phyloP scores from a whole-genome alignment of 2,888 invertebrate genomes.

The Cordilura impudica region DNA sequence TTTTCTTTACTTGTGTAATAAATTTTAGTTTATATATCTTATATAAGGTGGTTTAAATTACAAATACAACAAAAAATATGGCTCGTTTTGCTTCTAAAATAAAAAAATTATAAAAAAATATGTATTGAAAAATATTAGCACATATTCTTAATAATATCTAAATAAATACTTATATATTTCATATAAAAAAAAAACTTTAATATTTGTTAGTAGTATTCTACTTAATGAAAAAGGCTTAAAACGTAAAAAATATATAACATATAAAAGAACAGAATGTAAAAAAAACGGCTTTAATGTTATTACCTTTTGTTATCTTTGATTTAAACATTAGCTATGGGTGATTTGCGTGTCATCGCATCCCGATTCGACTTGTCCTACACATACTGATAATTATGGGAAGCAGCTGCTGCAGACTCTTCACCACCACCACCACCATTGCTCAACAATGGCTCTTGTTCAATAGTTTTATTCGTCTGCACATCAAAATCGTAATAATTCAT shows the following conservation, averaged over 20 bases:
- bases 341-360: conserved; percentile 76
- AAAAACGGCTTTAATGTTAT: conserved; percentile 1
- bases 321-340: conserved; percentile 76
- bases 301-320: conserved; percentile 51
- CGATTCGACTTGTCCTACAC: conserved; percentile 80
- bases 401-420: conserved; percentile 79
- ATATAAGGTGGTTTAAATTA: conserved; percentile 59
- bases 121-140: conserved; percentile 40
- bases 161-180: conserved; percentile 44
- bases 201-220: conserved; percentile 17
- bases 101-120: conserved; percentile 34
- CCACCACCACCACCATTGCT: conserved; percentile 71
- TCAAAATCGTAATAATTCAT: conserved; percentile 83
- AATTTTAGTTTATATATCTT: conserved; percentile 54
- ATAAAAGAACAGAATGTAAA: neutral
- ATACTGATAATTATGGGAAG: conserved; percentile 83
- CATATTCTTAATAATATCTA: conserved; percentile 43
- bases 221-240: conserved; percentile 10
- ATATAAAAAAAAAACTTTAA: conserved; percentile 25
- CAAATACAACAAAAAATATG: conserved; percentile 56
- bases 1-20: conserved; percentile 28
- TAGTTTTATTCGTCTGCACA: conserved; percentile 77
- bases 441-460: conserved; percentile 83
- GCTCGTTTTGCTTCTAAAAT: conserved; percentile 46
- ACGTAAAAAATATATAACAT: neutral